These are phyloP conservation scores for Reinhardtius hippoglossoides DNA, from an alignment of 2,113 vertebrate genomes.

Conservation along the genomic window DNA sequence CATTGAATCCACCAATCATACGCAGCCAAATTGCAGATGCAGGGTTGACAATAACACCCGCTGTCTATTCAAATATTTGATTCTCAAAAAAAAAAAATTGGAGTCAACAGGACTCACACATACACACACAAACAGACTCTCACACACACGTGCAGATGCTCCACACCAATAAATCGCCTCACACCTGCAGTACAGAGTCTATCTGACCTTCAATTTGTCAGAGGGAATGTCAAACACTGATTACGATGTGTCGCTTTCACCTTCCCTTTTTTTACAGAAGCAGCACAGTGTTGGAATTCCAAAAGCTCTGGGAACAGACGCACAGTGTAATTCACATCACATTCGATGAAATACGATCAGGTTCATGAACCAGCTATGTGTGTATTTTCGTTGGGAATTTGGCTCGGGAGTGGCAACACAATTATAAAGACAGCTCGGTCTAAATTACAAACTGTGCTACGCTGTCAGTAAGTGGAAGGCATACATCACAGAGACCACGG, in stretches of 20 bases:
- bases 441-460: slow-evolving; percentile 75
- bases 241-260: slow-evolving; percentile 47
- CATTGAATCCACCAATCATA: neutral
- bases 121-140: neutral
- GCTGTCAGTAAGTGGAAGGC: slow-evolving; percentile 62
- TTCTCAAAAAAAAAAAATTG: no score
- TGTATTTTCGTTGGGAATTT: slow-evolving; percentile 70
- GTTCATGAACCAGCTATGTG: slow-evolving; percentile 63
- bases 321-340: slow-evolving; percentile 72
- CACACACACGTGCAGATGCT: neutral
- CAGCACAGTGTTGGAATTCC: slow-evolving; percentile 66
- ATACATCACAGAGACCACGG: slow-evolving; percentile 47
- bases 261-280: slow-evolving; percentile 36
- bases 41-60: no score
- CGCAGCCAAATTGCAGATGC: neutral
- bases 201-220: slow-evolving; percentile 50
- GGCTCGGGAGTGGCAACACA: slow-evolving; percentile 67
- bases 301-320: slow-evolving; percentile 77
- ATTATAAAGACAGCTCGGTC: slow-evolving; percentile 67
- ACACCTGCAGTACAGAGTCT: slow-evolving; percentile 34
- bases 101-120: neutral
- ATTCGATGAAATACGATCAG: slow-evolving; percentile 76
- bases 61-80: no score
- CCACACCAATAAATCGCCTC: slow-evolving; percentile 5
- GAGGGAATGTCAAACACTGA: slow-evolving; percentile 58